Percentiles rank a stretch among this genome's conserved stretches.
phyloP scores from a whole-genome alignment of 2,113 vertebrate genomes.

The Amphiprion ocellaris region DNA sequence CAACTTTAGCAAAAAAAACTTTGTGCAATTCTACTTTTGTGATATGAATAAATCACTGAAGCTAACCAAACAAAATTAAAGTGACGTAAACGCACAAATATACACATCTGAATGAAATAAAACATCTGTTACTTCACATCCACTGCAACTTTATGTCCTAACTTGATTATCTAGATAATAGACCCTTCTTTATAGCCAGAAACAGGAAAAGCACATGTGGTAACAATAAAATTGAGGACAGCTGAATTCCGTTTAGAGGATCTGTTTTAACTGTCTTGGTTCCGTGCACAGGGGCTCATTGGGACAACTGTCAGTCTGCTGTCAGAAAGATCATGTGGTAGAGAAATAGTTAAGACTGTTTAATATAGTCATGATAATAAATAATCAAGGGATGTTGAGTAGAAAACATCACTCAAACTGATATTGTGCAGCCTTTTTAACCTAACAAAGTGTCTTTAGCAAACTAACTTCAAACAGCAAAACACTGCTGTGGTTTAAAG shows the following conservation, averaged over 20 bases:
- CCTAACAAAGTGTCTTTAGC: too few relatives aligned
- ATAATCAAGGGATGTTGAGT: too few relatives aligned
- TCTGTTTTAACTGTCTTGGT: neutral
- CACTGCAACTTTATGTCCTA: neutral
- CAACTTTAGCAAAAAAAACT: conserved; percentile 4
- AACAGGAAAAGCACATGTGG: neutral
- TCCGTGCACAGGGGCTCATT: too few relatives aligned
- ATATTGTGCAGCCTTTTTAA: neutral
- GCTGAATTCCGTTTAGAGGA: neutral
- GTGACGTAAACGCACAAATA: neutral
- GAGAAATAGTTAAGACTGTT: too few relatives aligned
- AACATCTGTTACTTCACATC: too few relatives aligned
- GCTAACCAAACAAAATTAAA: neutral
- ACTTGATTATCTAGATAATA: neutral
- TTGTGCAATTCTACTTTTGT: neutral
- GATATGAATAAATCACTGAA: neutral
- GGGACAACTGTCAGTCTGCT: too few relatives aligned
- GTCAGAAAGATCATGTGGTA: too few relatives aligned
- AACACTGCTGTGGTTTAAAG: neutral
- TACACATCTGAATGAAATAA: too few relatives aligned
- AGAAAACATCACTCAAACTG: neutral
- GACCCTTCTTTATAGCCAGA: too few relatives aligned
- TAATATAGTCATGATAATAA: too few relatives aligned
- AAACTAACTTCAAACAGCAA: neutral
- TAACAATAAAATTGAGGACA: neutral